Evolutionary conservation across 2,113 vertebrate genomes (phyloP).

Genomic region (Albula glossodonta): DNA sequence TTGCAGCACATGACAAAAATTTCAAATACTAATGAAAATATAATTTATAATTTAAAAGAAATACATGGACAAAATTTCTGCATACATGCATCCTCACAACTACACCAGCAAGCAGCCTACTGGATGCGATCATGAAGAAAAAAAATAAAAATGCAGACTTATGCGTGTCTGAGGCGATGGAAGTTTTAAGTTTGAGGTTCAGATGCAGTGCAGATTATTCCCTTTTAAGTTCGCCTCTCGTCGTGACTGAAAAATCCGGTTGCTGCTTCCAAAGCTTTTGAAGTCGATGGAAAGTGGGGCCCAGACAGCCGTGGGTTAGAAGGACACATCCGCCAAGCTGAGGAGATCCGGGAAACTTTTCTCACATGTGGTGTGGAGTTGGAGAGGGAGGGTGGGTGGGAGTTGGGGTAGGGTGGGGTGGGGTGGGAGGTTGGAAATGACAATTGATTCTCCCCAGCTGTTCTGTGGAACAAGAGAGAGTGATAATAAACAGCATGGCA

Average conservation of each 20-base stretch:
- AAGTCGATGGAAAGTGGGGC: slow-evolving; percentile 8
- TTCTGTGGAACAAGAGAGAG: slow-evolving; percentile 48
- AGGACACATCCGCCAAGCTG: slow-evolving; percentile 27
- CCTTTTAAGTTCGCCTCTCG: slow-evolving; percentile 30
- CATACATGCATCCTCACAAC: not conserved
- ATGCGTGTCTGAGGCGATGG: too few relatives aligned
- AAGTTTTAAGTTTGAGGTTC: not conserved
- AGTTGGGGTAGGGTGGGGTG: too few relatives aligned
- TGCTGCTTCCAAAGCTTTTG: slow-evolving; percentile 30
- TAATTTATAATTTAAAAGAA: too few relatives aligned
- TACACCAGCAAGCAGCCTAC: not conserved
- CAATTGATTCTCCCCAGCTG: slow-evolving; percentile 47
- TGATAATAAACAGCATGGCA: slow-evolving; percentile 57
- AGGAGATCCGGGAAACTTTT: slow-evolving; percentile 22
- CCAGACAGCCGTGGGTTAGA: slow-evolving; percentile 19
- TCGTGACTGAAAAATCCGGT: slow-evolving; percentile 22
- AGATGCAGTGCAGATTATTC: slow-evolving; percentile 4
- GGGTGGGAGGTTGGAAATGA: slow-evolving; percentile 37
- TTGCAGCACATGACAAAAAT: not conserved
- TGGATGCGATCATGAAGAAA: too few relatives aligned
- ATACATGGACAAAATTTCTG: too few relatives aligned
- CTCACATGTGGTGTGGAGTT: slow-evolving; percentile 32
- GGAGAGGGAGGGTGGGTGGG: too few relatives aligned
- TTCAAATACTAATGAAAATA: not conserved
- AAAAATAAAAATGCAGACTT: not conserved